Evolutionary conservation across 2,888 invertebrate genomes (phyloP).

Genomic region (Leucoma salicis): DNA sequence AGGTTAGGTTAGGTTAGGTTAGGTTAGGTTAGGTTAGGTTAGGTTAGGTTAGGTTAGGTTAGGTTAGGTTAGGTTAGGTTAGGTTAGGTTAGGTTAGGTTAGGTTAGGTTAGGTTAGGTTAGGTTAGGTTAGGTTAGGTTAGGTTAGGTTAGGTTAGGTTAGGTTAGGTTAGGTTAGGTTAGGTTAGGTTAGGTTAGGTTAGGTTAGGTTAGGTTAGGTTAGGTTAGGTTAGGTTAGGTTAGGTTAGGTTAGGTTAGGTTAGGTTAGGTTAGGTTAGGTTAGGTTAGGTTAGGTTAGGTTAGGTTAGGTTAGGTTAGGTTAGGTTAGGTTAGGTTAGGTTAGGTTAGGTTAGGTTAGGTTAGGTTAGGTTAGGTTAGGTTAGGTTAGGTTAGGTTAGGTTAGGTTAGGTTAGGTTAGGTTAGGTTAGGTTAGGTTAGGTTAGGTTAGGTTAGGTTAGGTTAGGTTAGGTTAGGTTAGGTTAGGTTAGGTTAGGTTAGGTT

Average conservation of each 20-base stretch:
- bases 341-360: conserved; percentile 8
- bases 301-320: conserved; percentile 11
- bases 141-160: conserved; percentile 18
- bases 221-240: conserved; percentile 4
- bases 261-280: conserved; percentile 9
- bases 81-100: conserved; percentile 4
- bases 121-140: conserved; percentile 24
- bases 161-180: conserved; percentile 18
- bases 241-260: conserved; percentile 4
- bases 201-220: conserved; percentile 5
- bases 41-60: conserved; percentile 5
- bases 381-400: conserved; percentile 9
- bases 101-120: conserved; percentile 14
- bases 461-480: conserved; percentile 12
- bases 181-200: conserved; percentile 6
- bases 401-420: conserved; percentile 12
- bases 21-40: conserved; percentile 5
- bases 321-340: conserved; percentile 8
- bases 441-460: conserved; percentile 12
- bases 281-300: conserved; percentile 13
- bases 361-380: conserved; percentile 8
- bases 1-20: conserved; percentile 5
- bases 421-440: conserved; percentile 12
- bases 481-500: conserved; percentile 12
- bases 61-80: neutral